Conservation (phyloP, 2,888 invertebrate species). For the Cheilosia vulpina region DNA sequence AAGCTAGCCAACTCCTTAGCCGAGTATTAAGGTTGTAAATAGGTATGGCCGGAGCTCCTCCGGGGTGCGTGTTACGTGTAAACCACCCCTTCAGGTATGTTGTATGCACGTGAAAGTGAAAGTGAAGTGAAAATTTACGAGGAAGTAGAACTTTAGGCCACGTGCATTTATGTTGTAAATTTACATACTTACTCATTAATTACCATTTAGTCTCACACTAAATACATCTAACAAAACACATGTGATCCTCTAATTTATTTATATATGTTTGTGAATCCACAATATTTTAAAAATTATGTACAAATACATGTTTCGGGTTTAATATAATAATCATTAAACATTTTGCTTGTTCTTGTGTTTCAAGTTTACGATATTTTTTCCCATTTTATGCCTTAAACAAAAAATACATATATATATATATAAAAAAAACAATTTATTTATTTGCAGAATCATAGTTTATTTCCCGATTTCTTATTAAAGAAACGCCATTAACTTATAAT, state of each 20-base stretch:
- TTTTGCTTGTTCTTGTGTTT: not conserved
- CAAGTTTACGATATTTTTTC: not conserved
- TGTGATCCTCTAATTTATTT: constrained; percentile 48
- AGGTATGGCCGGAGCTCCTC: too few relatives aligned
- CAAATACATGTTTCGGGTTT: constrained; percentile 43
- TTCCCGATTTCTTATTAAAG: constrained; percentile 14
- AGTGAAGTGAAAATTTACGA: too few relatives aligned
- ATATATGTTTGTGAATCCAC: constrained; percentile 34
- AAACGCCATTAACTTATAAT: constrained; percentile 13
- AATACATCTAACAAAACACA: not conserved
- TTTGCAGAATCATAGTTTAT: constrained; percentile 17
- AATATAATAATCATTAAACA: not conserved
- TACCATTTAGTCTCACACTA: not conserved
- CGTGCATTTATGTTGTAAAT: too few relatives aligned
- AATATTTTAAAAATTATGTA: constrained; percentile 57
- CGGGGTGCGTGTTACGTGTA: too few relatives aligned
- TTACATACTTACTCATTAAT: not conserved
- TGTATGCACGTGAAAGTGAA: too few relatives aligned
- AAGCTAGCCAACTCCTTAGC: too few relatives aligned
- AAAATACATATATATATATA: not conserved
- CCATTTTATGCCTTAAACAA: constrained; percentile 14
- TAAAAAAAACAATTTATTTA: constrained; percentile 5
- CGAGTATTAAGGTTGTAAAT: too few relatives aligned
- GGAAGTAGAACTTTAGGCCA: too few relatives aligned
- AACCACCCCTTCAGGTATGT: too few relatives aligned